Conservation (phyloP, 2,113 vertebrate species). For the Porphyrio hochstetteri region DNA sequence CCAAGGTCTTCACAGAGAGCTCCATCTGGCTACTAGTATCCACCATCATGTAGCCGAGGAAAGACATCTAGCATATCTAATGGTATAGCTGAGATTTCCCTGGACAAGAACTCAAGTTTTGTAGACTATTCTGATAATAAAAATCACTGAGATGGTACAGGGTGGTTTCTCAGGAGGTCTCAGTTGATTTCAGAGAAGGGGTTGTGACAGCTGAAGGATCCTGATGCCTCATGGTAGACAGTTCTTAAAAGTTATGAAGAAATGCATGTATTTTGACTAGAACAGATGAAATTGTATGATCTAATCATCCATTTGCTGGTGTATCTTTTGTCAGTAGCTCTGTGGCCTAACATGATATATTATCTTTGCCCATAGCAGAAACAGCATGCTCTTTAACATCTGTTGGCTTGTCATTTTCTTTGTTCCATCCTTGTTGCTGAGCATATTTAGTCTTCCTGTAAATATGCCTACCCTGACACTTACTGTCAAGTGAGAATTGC, state of each 20-base stretch:
- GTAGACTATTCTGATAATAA: not conserved
- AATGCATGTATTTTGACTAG: not conserved
- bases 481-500: not conserved
- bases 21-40: slow-evolving; percentile 28
- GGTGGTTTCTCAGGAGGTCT: not conserved
- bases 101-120: not conserved
- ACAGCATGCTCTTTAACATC: not conserved
- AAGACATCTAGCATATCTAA: not conserved
- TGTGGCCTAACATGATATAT: not conserved
- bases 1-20: slow-evolving; percentile 2
- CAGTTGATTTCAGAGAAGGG: not conserved
- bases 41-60: rapidly evolving
- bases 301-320: not conserved
- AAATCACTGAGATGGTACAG: not conserved
- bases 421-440: not conserved
- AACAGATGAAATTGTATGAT: not conserved
- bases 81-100: not conserved
- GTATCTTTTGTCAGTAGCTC: not conserved
- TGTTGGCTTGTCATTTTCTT: not conserved
- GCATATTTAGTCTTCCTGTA: not conserved
- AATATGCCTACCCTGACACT: not conserved
- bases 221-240: not conserved
- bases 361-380: not conserved
- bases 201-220: not conserved
- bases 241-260: not conserved